Evolutionary conservation across 2,888 invertebrate species (phyloP), one percentile per base, ranked within the genome.

Genomic region (Neoscelio sp.): DNA sequence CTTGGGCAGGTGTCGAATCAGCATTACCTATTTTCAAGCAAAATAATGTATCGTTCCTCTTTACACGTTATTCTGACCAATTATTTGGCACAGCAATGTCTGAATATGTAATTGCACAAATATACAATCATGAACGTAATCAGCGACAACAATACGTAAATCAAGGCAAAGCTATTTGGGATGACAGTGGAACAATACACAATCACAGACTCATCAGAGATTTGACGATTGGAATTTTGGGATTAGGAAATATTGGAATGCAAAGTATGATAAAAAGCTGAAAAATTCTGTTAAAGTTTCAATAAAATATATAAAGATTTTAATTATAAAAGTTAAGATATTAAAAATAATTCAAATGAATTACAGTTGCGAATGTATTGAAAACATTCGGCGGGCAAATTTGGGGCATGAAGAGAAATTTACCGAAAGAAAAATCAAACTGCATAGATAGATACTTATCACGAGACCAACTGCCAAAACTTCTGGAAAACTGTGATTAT

Each of bases 221-320:
- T 65, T 84, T 93, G 8, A 91, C 91, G 1, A 86, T 93, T 76
- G 93, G 92, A 4, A 90, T 93, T 67, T 84, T 93, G 26, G 93
- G 93, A 8, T 80, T 92, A 18, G 93, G 93, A 38, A 90, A 87
- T 48, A 93, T 93, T 77, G 93, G 93, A 33, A 89, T 86, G 80
- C 87, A 89, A 82, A 89, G 92, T 92, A 86, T 85, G 84, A 62
- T 20, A n/a, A 20, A 50, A n/a, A n/a, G n/a, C n/a, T n/a, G n/a
- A n/a, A n/a, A n/a, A n/a, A n/a, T n/a, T n/a, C n/a, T n/a, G n/a
- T n/a, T 13, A 18, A 33, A 33, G 35, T 52, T 13, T n/a, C n/a
- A n/a, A 26, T 10, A 20, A 6, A n/a, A 56, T n/a, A n/a, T n/a
- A n/a, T n/a, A n/a, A n/a, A n/a, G n/a, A n/a, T n/a, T n/a, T n/a